Percentiles rank a stretch among this genome's conserved stretches.
Conservation (phyloP, 2,888 invertebrate species). For the Macaria liturata region DNA sequence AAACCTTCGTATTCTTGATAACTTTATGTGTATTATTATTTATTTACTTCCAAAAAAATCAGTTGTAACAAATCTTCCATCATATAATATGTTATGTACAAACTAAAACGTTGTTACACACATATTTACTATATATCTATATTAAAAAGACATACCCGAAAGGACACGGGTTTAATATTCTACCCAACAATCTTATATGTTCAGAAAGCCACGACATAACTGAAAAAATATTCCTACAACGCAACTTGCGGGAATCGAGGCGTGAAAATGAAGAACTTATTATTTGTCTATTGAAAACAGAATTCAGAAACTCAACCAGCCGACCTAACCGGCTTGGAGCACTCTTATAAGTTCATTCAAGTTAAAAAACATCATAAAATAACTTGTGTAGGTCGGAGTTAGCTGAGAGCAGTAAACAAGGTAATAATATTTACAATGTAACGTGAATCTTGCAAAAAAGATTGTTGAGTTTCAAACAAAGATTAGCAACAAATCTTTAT, state of each 20-base stretch:
- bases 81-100: too few relatives aligned
- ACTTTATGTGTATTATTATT: too few relatives aligned
- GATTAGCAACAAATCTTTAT: too few relatives aligned
- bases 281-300: conserved; percentile 23
- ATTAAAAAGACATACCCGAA: not conserved
- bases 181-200: conserved; percentile 1
- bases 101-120: too few relatives aligned
- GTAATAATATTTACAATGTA: too few relatives aligned
- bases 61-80: too few relatives aligned
- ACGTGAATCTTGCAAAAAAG: too few relatives aligned
- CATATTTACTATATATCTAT: not conserved
- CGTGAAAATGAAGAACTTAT: conserved; percentile 30
- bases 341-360: conserved; percentile 56
- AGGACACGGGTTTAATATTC: not conserved
- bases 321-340: conserved; percentile 41
- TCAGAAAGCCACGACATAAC: conserved; percentile 1
- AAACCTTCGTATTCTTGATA: too few relatives aligned
- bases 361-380: conserved; percentile 54
- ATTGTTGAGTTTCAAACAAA: too few relatives aligned
- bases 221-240: conserved; percentile 22
- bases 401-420: too few relatives aligned
- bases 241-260: conserved; percentile 17
- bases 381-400: conserved; percentile 23
- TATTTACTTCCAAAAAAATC: too few relatives aligned
- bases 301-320: conserved; percentile 38